Base-by-base conservation (phyloP, 2,888 invertebrate genomes). In the Nezara viridula region DNA sequence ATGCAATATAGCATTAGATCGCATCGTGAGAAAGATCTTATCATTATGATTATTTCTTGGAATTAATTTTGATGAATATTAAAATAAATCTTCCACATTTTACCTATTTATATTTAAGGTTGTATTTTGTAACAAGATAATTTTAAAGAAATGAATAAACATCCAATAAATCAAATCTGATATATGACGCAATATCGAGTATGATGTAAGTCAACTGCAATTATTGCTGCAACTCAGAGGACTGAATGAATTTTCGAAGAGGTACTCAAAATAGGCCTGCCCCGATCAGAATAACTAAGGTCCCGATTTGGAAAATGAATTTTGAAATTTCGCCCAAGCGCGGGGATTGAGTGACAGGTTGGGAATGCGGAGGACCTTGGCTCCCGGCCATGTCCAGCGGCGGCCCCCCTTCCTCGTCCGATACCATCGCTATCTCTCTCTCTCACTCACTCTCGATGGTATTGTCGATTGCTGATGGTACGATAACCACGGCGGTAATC, bases 301-400 rank as follows among this genome's bases (percentile, higher is more conserved):
- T 6, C 66, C 66, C 66, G 66, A 73, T 73, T 73, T 44, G 44
- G 81, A 44, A 47, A 44, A 81, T 81, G 81, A 81, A 81, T 81
- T 81, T 81, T 81, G 81, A 81, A 81, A 81, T 81, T 81, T 81
- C 81, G 44, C n/a, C 81, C 81, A 14, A 47, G 44, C n/a, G 44
- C 81, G 40, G n/a, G 81, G 81, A 81, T 81, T 44, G 81, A 81
- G 81, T 81, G 81, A 81, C 81, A 81, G 44, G 44, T 47, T n/a
- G n/a, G 81, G 81, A 44, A 81, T 81, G 81, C 44, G 81, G 21
- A 0, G 81, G 81, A 10, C 44, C 81, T 44, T 77, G 77, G 77
- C 12, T 1, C 7, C 0, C 0, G 12, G 44, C 44, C 81, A 44
- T 21, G 40, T 40, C 37, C 40, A 40, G 37, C 73, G 5, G n/a